Evolutionary conservation across 2,113 vertebrate genomes (phyloP).

Genomic region (Aegithalos caudatus): DNA sequence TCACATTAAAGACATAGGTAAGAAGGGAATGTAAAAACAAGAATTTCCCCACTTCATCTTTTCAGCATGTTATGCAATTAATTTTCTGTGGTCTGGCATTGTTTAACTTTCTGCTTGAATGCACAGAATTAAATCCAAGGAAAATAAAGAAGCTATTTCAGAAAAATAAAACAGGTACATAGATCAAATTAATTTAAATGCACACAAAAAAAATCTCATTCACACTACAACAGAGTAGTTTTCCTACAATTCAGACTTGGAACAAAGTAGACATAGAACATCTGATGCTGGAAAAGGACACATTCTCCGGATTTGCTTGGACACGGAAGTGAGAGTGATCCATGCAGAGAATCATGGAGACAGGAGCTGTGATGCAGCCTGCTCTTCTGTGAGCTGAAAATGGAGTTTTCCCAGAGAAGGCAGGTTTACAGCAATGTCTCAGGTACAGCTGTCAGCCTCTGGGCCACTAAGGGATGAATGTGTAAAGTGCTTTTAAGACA

Average conservation of each 20-base stretch:
- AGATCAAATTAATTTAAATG: not conserved
- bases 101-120: not conserved
- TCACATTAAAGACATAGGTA: not conserved
- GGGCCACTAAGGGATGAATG: fast-evolving
- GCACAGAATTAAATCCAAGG: not conserved
- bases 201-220: not conserved
- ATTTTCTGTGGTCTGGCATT: not conserved
- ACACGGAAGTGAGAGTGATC: not conserved
- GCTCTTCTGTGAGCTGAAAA: not conserved
- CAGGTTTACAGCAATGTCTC: not conserved
- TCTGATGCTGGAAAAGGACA: not conserved
- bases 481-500: not conserved
- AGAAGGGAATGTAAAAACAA: not conserved
- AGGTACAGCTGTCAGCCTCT: not conserved
- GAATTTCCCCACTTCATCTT: not conserved
- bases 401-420: not conserved
- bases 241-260: not conserved
- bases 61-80: not conserved
- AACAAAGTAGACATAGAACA: not conserved
- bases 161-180: not conserved
- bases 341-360: not conserved
- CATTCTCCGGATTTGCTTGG: not conserved
- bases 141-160: not conserved
- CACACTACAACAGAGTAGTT: not conserved
- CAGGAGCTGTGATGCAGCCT: not conserved